Base-by-base conservation (phyloP, 2,888 invertebrate species). In the Drosophila atripex region DNA sequence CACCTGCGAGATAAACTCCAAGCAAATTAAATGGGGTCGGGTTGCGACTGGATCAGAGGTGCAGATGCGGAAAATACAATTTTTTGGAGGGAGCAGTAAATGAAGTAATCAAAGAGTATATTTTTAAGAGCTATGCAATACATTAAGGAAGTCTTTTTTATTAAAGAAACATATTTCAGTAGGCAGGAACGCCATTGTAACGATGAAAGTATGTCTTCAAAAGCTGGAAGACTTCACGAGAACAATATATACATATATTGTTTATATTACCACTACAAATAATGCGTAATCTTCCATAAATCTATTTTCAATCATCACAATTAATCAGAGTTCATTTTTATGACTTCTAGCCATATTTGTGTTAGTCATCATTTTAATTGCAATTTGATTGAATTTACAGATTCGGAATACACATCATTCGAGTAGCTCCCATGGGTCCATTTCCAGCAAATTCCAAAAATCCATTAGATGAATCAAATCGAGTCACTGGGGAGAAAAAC, bases 381-480 rank as follows among this genome's bases (percentile, higher is more conserved):
- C 71, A 65, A 58, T 72, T 76, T 79, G 66, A 82, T 73, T 79
- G 77, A 82, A 77, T 70, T 47, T 68, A 70, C 61, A 70, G 71
- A 64, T 64, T 64, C 68, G 54, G 47, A 54, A 47, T 60, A 53
- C 66, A 43, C 32, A 54, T 55, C 64, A 71, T 52, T 49, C 46
- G 50, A 56, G 52, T 65, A 61, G 70, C 43, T 85, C 70, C 73
- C 80, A 73, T 69, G 84, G 80, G 84, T 76, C 74, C 54, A 68
- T 73, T 64, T 71, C 65, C 56, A 68, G 39, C 78, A 68, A 45
- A 58, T 50, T 18, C 43, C 60, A 73, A 69, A 61, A 74, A 82
- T 80, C 82, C 87, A 83, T 83, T 83, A 83, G 82, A 85, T 83
- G 82, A 83, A 87, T 83, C 82, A 83, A 83, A 85, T 43, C 32